Conservation (phyloP, 2,797 vertebrate genomes). For the Borostomias antarcticus region DNA sequence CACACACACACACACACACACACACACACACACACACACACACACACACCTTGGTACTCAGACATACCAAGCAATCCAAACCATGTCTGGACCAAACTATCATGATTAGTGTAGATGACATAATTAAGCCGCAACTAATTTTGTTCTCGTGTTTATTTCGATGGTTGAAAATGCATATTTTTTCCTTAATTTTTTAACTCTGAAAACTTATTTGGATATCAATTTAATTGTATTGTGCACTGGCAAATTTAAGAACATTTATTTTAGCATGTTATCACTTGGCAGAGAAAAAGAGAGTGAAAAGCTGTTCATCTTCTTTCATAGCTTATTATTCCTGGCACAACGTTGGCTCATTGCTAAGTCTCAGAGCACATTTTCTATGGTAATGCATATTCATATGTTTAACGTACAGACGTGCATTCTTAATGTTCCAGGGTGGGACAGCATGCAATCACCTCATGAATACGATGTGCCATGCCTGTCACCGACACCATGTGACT, state of each 20-base stretch:
- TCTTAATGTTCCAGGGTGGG: constrained; percentile 67
- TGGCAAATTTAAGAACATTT: not conserved
- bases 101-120: not conserved
- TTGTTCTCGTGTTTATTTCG: not conserved
- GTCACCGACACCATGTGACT: constrained; percentile 42
- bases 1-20: not conserved
- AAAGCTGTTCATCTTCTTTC: constrained; percentile 42
- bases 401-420: constrained; percentile 81
- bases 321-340: constrained; percentile 77
- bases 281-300: not conserved
- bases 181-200: not conserved
- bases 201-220: not conserved
- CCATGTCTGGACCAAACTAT: not conserved
- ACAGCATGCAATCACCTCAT: constrained; percentile 72
- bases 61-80: not conserved
- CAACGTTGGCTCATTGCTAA: constrained; percentile 65
- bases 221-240: not conserved
- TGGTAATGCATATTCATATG: constrained; percentile 83
- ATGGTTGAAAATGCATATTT: no score
- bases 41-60: constrained; percentile 1
- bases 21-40: not conserved
- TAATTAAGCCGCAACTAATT: not conserved
- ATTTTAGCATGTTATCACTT: not conserved
- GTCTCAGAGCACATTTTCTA: constrained; percentile 74
- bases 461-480: constrained; percentile 72